Evolutionary conservation across 2,888 invertebrate genomes (phyloP).

Genomic region (Phortica okadai): DNA sequence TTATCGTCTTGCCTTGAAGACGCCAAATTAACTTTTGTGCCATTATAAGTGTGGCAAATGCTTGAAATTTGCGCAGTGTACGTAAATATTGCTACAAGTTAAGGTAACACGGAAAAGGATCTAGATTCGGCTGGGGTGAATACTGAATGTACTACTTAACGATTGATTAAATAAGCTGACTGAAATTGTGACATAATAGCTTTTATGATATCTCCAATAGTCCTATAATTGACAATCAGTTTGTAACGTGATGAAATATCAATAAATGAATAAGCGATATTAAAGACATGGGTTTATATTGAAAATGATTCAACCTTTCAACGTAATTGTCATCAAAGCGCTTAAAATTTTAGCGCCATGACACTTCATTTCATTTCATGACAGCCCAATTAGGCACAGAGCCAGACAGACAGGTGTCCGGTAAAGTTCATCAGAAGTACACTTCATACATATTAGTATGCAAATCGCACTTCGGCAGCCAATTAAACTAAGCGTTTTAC

Average conservation of each 20-base stretch:
- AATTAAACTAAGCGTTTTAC: constrained; percentile 3
- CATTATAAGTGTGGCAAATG: not conserved
- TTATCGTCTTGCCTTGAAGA: not conserved
- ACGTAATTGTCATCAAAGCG: not conserved
- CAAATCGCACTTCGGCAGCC: not conserved
- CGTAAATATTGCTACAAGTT: not conserved
- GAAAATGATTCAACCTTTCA: not conserved
- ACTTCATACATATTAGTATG: not conserved
- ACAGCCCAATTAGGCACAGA: constrained; percentile 3
- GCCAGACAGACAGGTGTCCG: not conserved
- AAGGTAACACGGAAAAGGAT: too few relatives aligned
- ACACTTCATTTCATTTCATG: not conserved
- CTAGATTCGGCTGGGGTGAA: too few relatives aligned
- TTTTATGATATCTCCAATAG: too few relatives aligned
- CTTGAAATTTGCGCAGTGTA: not conserved
- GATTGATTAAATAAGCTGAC: too few relatives aligned
- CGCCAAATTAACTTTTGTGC: not conserved
- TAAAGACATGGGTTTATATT: too few relatives aligned
- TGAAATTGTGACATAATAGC: too few relatives aligned
- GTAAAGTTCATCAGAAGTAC: not conserved
- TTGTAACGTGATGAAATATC: too few relatives aligned
- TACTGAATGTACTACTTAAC: too few relatives aligned
- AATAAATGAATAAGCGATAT: too few relatives aligned
- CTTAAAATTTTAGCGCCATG: not conserved
- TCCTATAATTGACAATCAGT: too few relatives aligned